A percentile compares a stretch with the other conserved stretches of the same genome.
Evolutionary conservation across 2,888 invertebrate species (phyloP).

Genomic region (Antheraea assamensis): DNA sequence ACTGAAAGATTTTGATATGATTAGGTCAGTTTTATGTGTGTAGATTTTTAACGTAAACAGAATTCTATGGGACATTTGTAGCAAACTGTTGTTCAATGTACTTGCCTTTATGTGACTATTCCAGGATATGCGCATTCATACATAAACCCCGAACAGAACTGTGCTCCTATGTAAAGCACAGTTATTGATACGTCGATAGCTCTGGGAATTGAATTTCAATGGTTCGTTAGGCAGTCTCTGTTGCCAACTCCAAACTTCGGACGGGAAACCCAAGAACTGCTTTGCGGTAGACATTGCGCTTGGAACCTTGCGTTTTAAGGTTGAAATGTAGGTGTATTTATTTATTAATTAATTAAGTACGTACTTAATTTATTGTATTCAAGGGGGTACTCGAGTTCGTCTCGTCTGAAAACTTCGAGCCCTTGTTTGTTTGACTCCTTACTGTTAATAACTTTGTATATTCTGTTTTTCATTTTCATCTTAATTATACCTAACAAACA

Average conservation of each 20-base stretch:
- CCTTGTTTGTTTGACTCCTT: not conserved
- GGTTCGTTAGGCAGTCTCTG: not conserved
- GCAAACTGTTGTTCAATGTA: no score
- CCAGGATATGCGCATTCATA: no score
- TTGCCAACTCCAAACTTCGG: not conserved
- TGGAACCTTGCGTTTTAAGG: no score
- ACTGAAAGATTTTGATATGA: no score
- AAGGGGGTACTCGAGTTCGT: not conserved
- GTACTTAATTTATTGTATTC: not conserved
- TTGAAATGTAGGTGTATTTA: no score
- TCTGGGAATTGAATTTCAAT: not conserved
- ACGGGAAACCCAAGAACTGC: no score
- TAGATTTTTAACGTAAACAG: no score
- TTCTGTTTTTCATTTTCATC: not conserved
- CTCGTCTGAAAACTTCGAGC: constrained; percentile 5
- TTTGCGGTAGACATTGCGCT: no score
- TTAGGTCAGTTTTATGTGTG: no score
- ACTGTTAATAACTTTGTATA: not conserved
- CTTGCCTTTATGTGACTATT: no score
- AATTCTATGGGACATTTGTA: no score
- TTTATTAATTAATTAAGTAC: no score
- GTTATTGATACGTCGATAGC: not conserved
- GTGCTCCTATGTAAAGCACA: not conserved
- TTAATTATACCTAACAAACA: not conserved
- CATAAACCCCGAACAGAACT: not conserved